Base-by-base conservation (phyloP, 92 coral and sea anemone species). In the Chrysogorgia sp. region DNA sequence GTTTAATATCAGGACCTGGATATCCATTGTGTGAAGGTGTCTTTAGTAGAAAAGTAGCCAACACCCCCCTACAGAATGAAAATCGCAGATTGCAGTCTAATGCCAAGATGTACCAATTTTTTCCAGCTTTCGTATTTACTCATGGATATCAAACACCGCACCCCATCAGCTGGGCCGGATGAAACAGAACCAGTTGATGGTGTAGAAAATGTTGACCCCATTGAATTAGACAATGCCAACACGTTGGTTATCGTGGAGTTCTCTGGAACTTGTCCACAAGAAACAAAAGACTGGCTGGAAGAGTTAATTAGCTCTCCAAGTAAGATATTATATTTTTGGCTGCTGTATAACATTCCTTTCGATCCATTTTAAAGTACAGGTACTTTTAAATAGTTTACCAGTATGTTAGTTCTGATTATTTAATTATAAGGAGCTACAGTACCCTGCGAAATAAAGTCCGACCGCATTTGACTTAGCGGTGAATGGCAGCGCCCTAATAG, bases 211-310 rank as follows among this genome's bases (percentile, higher is more conserved):
- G 65, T 72, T 72, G 79, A 72, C 35, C 79, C 79, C 7, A 72
- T 72, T 35, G 79, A 72, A n/a, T 7, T 72, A 35, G 82, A 76
- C 52, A n/a, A 53, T 40, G 77, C 72, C 32, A 87, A 87, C 78
- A 85, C 91, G 63, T 92, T 91, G 40, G 97, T 90, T 43, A 91
- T 96, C 63, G 67, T 96, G 50, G 97, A 92, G 81, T 91, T 96
- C 61, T 83, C 99, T 35, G 88, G 91, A 30, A 83, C 83, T 61
- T 76, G 92, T 76, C 88, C 93, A 37, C 60, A 82, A n/a, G 97
- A 87, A 71, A 92, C 99, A 10, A 88, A 87, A 32, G 93, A 96
- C 10, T 96, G 99, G 99, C 82, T 96, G 13, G 72, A 71, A 15
- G 84, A 84, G 48, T 88, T 89, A 33, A 87, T 96, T 34, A 92